A percentile compares a stretch with the other conserved stretches of the same genome.
Conservation (phyloP, 2,113 vertebrate species). For the Brachypodius melanocephalos region DNA sequence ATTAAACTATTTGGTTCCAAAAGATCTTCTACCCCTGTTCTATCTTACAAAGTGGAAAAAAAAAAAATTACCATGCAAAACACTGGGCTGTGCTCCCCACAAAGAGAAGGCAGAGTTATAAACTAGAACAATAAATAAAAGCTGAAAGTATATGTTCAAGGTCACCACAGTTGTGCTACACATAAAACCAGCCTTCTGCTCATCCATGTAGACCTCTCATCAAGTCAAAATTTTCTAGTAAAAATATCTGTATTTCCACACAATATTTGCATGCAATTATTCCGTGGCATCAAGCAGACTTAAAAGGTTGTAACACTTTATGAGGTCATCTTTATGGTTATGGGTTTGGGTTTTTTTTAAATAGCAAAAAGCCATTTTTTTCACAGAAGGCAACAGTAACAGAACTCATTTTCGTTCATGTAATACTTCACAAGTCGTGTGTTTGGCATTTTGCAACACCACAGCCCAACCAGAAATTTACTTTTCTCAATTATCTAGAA, state of each 20-base stretch:
- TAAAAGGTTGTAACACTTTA: neutral
- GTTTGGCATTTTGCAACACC: neutral
- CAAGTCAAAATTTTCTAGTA: neutral
- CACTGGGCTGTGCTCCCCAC: neutral
- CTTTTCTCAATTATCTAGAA: neutral
- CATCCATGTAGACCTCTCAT: rapidly evolving
- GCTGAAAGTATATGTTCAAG: neutral
- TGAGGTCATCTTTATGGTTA: neutral
- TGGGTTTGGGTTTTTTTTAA: no score
- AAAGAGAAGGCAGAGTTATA: neutral
- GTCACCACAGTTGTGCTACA: neutral
- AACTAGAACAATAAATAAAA: neutral
- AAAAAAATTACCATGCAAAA: neutral
- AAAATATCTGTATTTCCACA: neutral
- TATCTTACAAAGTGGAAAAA: neutral
- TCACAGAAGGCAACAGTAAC: neutral
- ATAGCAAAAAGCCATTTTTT: neutral
- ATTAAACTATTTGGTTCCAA: neutral
- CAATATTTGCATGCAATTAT: neutral
- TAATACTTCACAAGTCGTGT: neutral
- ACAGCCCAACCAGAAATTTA: neutral
- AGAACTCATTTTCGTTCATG: neutral
- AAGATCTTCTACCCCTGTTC: neutral
- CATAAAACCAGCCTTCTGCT: neutral
- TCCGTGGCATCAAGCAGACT: neutral